These are phyloP conservation scores for Drosophila tristis DNA, from an alignment of 1,140 invertebrate species.

Conservation along the genomic window DNA sequence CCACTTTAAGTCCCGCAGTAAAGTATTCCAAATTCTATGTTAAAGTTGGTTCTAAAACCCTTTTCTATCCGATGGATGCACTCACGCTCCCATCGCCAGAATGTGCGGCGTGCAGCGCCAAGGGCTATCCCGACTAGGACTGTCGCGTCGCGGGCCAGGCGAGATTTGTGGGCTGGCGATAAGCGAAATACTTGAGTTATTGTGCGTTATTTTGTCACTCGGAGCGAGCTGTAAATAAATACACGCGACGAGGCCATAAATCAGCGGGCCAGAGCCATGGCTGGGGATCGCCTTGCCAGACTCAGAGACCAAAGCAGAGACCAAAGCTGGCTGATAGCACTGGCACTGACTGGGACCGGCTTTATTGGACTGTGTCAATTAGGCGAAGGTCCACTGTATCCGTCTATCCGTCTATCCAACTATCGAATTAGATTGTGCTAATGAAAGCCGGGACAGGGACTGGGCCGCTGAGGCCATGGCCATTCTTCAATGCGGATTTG, in stretches of 20 bases:
- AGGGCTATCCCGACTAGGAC: constrained; percentile 16
- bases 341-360: constrained; percentile 17
- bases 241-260: constrained; percentile 66
- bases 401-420: constrained; percentile 24
- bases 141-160: constrained; percentile 6
- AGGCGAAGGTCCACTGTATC: constrained; percentile 23
- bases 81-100: constrained; percentile 6
- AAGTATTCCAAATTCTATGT: no score
- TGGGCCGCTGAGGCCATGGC: constrained; percentile 22
- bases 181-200: constrained; percentile 72
- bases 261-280: constrained; percentile 45
- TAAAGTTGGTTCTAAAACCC: background rate
- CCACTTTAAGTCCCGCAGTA: background rate
- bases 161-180: constrained; percentile 67
- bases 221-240: constrained; percentile 64
- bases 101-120: constrained; percentile 2
- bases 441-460: constrained; percentile 53
- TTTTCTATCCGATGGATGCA: constrained; percentile 1
- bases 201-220: constrained; percentile 74
- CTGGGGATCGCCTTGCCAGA: constrained; percentile 7
- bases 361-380: constrained; percentile 39
- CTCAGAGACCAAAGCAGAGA: background rate
- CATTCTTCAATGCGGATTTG: constrained; percentile 67
- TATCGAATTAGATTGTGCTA: constrained; percentile 68
- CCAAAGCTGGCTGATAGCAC: constrained; percentile 1